Base-by-base conservation (phyloP, 2,113 vertebrate genomes). In the Erythrocercus mccallii region DNA sequence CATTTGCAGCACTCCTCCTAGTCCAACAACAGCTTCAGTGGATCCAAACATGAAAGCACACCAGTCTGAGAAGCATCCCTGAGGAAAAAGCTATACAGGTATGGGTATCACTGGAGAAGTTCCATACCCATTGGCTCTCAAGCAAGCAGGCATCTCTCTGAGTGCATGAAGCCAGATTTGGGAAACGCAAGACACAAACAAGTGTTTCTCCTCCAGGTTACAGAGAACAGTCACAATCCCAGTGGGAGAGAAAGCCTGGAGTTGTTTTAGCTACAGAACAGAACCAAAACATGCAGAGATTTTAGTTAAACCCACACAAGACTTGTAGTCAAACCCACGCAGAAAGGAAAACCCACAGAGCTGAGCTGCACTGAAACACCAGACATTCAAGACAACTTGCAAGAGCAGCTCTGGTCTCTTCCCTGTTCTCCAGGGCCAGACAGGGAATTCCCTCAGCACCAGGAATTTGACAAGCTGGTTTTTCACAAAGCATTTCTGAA, bases 91-190 rank as follows among this genome's bases (percentile, higher is more conserved):
- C 25, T 27, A 24, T 6, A 4, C 38, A 20, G 48, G 38, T 16
- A 6, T 3, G 31, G 65, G 2, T 25, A 44, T 5, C 40, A 37
- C 31, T 8, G 7, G 0, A 24, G n/a, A 11, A 7, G 37, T 15
- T n/a, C 33, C 18, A 22, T 0, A 9, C 23, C 33, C 2, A 31
- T 3, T 0, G 0, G 44, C 18, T 58, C 42, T 7, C n/a, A 28
- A 19, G 50, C 2, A 1, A 88, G 86, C n/a, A 56, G 54, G 37
- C 5, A 15, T 25, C 19, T 30, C 54, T 8, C 23, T 0, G 2
- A 31, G 14, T 86, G n/a, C 3, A 0, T 2, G 7, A n/a, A 53
- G 50, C 8, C 54, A 25, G 10, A 38, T 37, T 66, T 47, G 57
- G 51, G 80, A 88, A 80, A 44, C 1, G 9, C 12, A 8, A 66